These are phyloP conservation scores for Priocnemis perturbator DNA, from an alignment of 2,888 invertebrate genomes.

Conservation along the genomic window DNA sequence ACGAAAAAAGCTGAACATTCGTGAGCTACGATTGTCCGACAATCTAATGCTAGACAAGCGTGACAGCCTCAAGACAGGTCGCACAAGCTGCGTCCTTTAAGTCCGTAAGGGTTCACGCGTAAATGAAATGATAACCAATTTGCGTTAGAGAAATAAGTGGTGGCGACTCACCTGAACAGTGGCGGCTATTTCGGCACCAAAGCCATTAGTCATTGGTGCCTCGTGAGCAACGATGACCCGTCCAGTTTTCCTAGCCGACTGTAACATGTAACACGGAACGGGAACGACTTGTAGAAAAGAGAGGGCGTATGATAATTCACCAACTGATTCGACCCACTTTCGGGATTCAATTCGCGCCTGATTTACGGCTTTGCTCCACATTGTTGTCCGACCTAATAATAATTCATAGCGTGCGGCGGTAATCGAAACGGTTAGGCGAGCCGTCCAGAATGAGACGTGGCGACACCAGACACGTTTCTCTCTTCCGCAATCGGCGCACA, in stretches of 20 bases:
- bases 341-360: conserved; percentile 43
- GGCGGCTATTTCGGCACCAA: conserved; percentile 96
- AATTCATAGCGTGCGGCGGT: not conserved
- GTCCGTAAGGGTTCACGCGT: too few relatives aligned
- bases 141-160: too few relatives aligned
- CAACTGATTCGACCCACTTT: conserved; percentile 9
- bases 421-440: not conserved
- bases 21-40: too few relatives aligned
- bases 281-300: not conserved
- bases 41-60: too few relatives aligned
- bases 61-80: too few relatives aligned
- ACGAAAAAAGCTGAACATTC: too few relatives aligned
- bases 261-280: conserved; percentile 68
- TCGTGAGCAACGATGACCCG: conserved; percentile 94
- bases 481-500: too few relatives aligned
- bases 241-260: conserved; percentile 98
- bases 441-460: too few relatives aligned
- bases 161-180: conserved; percentile 85
- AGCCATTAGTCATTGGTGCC: conserved; percentile 96
- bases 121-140: too few relatives aligned
- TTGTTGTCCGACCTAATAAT: not conserved
- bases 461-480: too few relatives aligned
- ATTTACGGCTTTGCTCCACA: conserved; percentile 40
- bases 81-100: too few relatives aligned
- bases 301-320: conserved; percentile 11